Percentiles rank a stretch among this genome's conserved stretches.
phyloP scores from a whole-genome alignment of 2,888 invertebrate species.

The Ectemnius cavifrons region DNA sequence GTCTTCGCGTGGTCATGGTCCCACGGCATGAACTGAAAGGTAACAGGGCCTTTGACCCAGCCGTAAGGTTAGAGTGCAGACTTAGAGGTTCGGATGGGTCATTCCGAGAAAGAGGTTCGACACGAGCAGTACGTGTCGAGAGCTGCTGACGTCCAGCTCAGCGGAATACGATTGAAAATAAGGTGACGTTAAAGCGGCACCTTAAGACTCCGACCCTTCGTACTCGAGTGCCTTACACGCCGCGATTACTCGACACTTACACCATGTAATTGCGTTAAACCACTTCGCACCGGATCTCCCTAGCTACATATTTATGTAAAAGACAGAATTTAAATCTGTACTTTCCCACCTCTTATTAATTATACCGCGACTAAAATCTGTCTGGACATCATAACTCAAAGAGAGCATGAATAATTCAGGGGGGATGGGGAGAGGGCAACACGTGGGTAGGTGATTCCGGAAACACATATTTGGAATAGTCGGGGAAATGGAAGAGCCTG shows the following conservation, averaged over 20 bases:
- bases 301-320: no score
- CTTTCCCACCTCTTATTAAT: no score
- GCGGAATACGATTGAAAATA: slow-evolving; percentile 66
- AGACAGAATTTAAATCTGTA: no score
- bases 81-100: slow-evolving; percentile 45
- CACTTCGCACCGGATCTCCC: no score
- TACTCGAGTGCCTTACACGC: background rate
- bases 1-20: slow-evolving; percentile 3
- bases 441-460: no score
- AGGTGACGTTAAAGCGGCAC: slow-evolving; percentile 46
- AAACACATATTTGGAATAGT: no score
- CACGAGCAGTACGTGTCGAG: slow-evolving; percentile 51
- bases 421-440: no score
- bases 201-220: slow-evolving; percentile 9
- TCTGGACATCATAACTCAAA: no score
- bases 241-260: slow-evolving; percentile 14
- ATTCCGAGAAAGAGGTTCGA: slow-evolving; percentile 57
- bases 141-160: slow-evolving; percentile 52
- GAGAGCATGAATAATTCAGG: no score
- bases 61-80: slow-evolving; percentile 22
- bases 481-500: no score
- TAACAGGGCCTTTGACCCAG: slow-evolving; percentile 36
- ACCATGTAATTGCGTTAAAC: background rate
- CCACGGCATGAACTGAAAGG: slow-evolving; percentile 12
- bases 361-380: no score